A percentile compares a stretch with the other conserved stretches of the same genome.
These are phyloP conservation scores for Channa maculata DNA, from an alignment of 2,113 vertebrate genomes.

Conservation along the genomic window DNA sequence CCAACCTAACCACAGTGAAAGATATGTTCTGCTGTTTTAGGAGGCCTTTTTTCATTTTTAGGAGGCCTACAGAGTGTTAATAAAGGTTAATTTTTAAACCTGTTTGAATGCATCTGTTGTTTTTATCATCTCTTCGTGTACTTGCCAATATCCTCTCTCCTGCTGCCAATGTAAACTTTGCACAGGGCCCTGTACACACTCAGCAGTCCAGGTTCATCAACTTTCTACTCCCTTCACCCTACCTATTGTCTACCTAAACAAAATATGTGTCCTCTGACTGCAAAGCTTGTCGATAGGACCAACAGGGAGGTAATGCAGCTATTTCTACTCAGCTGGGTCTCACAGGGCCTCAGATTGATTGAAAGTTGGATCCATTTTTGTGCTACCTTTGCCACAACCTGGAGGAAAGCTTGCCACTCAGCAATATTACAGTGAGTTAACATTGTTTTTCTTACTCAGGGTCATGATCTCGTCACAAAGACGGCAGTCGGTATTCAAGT, in stretches of 20 bases:
- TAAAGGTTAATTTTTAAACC: background rate
- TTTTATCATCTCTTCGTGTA: conserved; percentile 23
- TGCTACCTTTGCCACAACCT: conserved; percentile 11
- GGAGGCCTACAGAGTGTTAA: background rate
- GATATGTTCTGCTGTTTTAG: background rate
- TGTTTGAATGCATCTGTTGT: conserved; percentile 2
- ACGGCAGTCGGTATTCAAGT: conserved; percentile 7
- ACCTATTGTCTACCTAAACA: conserved; percentile 49
- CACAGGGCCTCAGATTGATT: conserved; percentile 27
- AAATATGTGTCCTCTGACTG: conserved; percentile 31
- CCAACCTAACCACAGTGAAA: background rate
- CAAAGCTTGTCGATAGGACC: conserved; percentile 39
- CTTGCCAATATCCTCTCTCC: conserved; percentile 32
- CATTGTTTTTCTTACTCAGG: conserved; percentile 13
- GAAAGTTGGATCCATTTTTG: conserved; percentile 45
- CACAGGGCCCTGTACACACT: conserved; percentile 22
- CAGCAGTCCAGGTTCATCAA: conserved; percentile 59
- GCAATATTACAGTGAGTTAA: conserved; percentile 9
- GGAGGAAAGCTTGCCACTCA: conserved; percentile 10
- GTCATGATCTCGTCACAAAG: conserved; percentile 24
- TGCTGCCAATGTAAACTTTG: conserved; percentile 24
- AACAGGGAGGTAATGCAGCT: conserved; percentile 11
- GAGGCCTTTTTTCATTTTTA: conserved; percentile 2
- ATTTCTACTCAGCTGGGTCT: conserved; percentile 26
- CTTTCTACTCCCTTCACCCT: conserved; percentile 25